Percentiles rank a stretch among this genome's conserved stretches.
Conservation (phyloP, 1,140 invertebrate genomes). For the Drosophila yakuba region DNA sequence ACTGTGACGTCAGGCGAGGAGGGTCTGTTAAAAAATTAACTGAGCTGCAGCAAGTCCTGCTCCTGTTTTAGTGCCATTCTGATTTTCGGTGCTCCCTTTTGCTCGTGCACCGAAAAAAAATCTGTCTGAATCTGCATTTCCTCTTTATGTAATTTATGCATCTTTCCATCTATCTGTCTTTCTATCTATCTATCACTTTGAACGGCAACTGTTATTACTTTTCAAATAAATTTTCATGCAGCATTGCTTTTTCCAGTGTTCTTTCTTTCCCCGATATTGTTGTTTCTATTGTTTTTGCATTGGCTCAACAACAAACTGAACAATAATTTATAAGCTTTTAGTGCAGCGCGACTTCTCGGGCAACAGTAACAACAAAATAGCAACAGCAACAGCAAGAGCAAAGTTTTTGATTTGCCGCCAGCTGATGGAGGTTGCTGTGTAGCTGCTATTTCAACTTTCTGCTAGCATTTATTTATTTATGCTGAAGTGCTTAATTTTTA, state of each 20-base stretch:
- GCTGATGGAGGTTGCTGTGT: slow-evolving; percentile 44
- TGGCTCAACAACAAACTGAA: slow-evolving; percentile 57
- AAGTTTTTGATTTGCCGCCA: slow-evolving; percentile 75
- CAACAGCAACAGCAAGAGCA: slow-evolving; percentile 3
- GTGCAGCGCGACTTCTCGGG: slow-evolving; percentile 65
- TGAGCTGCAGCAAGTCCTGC: slow-evolving; percentile 42
- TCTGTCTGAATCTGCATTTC: too few species aligned
- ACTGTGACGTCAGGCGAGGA: slow-evolving; percentile 22
- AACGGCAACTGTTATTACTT: not conserved
- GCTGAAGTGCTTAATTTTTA: slow-evolving; percentile 78
- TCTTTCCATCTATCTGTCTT: too few species aligned
- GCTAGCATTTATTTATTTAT: slow-evolving; percentile 78
- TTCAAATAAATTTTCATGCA: not conserved
- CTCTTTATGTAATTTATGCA: too few species aligned
- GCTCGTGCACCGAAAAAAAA: not conserved
- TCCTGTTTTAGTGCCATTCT: slow-evolving; percentile 56
- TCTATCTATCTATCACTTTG: too few species aligned
- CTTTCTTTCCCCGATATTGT: slow-evolving; percentile 12
- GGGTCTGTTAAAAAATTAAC: slow-evolving; percentile 74
- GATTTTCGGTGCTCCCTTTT: slow-evolving; percentile 18
- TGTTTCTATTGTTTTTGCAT: slow-evolving; percentile 26
- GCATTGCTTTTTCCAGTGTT: not conserved
- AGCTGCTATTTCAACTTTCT: slow-evolving; percentile 60
- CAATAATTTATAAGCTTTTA: slow-evolving; percentile 83
- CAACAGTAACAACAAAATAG: slow-evolving; percentile 24